Conservation (phyloP, 2,797 vertebrate species). For the Propithecus perrieri region DNA sequence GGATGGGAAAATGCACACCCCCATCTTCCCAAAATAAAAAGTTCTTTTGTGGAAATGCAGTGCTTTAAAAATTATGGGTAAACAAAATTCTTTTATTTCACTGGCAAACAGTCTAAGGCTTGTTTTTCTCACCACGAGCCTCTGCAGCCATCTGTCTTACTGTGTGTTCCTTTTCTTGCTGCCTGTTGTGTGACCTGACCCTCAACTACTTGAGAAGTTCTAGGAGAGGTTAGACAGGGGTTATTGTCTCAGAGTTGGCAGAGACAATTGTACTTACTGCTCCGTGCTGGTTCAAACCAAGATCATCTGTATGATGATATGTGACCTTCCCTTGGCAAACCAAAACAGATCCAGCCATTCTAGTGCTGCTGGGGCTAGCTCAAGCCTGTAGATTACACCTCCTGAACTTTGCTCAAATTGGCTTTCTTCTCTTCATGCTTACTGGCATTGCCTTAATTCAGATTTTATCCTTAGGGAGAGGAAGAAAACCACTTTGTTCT, state of each 20-base stretch:
- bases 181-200: background rate
- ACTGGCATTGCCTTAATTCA: background rate
- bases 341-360: background rate
- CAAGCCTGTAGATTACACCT: background rate
- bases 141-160: background rate
- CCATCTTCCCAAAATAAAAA: background rate
- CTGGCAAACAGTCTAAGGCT: background rate
- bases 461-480: background rate
- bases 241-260: background rate
- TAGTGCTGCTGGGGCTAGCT: background rate
- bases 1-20: background rate
- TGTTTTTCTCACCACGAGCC: constrained; percentile 4
- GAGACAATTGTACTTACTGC: background rate
- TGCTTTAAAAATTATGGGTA: background rate
- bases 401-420: background rate
- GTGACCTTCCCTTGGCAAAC: background rate
- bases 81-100: constrained; percentile 5
- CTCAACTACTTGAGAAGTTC: background rate
- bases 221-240: background rate
- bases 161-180: background rate
- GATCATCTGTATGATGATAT: rapidly evolving
- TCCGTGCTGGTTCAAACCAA: background rate
- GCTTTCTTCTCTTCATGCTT: background rate
- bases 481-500: constrained; percentile 37
- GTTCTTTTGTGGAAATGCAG: background rate